Conservation (phyloP, 2,888 invertebrate species). For the Heliothis peltigera region DNA sequence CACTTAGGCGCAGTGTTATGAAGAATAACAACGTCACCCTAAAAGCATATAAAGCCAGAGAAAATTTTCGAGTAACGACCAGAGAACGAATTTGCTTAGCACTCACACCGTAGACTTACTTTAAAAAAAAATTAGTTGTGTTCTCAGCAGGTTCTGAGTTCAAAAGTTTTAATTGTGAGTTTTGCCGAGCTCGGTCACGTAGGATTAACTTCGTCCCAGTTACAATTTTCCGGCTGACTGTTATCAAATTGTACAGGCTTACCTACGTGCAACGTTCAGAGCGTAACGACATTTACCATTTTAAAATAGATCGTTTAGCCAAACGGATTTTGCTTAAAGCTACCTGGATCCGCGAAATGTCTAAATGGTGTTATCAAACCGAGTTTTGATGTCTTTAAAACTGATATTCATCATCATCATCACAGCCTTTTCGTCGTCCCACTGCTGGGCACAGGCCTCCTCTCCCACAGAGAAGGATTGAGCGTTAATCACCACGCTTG, state of each 20-base stretch:
- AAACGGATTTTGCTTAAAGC: constrained; percentile 26
- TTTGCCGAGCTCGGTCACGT: constrained; percentile 1
- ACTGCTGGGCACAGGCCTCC: too few relatives aligned
- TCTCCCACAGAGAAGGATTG: too few relatives aligned
- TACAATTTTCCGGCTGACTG: constrained; percentile 5
- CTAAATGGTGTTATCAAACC: constrained; percentile 19
- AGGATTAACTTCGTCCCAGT: constrained; percentile 16
- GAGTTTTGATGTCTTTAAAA: constrained; percentile 3
- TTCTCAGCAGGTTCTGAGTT: constrained; percentile 3
- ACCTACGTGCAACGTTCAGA: constrained; percentile 5
- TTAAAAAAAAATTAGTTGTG: not conserved
- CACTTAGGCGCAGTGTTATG: not conserved
- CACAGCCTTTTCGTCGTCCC: too few relatives aligned
- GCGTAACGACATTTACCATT: constrained; percentile 30
- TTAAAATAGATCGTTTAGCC: constrained; percentile 29
- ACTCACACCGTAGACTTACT: constrained; percentile 3
- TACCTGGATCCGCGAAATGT: constrained; percentile 11
- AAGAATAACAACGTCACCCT: constrained; percentile 3
- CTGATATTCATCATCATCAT: too few relatives aligned
- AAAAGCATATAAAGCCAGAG: constrained; percentile 11
- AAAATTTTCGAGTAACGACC: not conserved
- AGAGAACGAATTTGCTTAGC: not conserved
- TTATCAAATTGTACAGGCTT: constrained; percentile 20
- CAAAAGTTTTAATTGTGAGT: constrained; percentile 17
- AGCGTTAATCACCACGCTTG: too few relatives aligned